Evolutionary conservation across 2,888 invertebrate genomes (phyloP).

Genomic region (Oscheius onirici): DNA sequence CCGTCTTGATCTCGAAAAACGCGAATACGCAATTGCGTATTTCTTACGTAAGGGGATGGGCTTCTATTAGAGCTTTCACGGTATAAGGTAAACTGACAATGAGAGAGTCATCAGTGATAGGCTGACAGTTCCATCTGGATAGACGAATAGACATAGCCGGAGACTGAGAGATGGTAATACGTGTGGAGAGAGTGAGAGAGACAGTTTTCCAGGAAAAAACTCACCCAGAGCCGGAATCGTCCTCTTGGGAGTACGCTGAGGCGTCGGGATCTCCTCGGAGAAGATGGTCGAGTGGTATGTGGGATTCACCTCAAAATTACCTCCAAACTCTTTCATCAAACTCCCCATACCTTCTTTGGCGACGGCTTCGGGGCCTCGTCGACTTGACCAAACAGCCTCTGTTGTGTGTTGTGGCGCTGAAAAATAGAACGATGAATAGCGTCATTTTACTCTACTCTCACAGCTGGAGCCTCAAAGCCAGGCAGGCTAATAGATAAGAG

Average conservation of each 20-base stretch:
- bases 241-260: constrained; percentile 67
- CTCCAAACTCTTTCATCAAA: not conserved
- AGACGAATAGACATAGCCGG: no score
- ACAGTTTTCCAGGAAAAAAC: constrained; percentile 27
- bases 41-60: no score
- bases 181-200: no score
- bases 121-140: no score
- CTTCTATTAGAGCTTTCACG: no score
- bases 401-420: constrained; percentile 64
- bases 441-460: not conserved
- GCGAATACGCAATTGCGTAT: no score
- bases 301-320: constrained; percentile 44
- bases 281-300: constrained; percentile 69
- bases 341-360: constrained; percentile 52
- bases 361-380: constrained; percentile 51
- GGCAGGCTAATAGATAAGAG: not conserved
- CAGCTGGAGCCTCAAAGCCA: not conserved
- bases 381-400: constrained; percentile 63
- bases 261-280: constrained; percentile 54
- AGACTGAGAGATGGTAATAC: no score
- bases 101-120: no score
- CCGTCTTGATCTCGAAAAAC: no score
- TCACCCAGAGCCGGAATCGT: constrained; percentile 63
- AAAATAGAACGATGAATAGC: constrained; percentile 25
- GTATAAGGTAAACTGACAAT: no score